These are phyloP conservation scores for Saxidomus purpurata DNA, from an alignment of 1,140 invertebrate genomes.

Conservation along the genomic window DNA sequence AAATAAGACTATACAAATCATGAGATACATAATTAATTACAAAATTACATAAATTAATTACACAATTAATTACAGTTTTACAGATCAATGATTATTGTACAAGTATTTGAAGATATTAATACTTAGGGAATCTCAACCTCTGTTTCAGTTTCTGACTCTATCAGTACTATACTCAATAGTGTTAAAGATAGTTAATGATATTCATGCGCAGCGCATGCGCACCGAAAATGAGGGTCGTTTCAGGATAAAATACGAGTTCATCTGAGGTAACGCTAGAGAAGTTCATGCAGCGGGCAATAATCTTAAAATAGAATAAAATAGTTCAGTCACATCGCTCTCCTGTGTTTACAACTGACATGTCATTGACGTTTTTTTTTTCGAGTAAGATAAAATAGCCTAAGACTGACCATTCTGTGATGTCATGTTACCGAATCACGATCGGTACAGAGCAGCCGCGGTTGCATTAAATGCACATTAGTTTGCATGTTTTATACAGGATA, in stretches of 20 bases:
- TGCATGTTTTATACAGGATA: background rate
- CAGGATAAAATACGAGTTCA: slow-evolving; percentile 57
- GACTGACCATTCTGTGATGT: slow-evolving; percentile 11
- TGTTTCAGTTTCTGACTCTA: too few species aligned
- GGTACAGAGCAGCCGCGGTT: background rate
- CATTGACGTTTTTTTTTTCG: slow-evolving; percentile 35
- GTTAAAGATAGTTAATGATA: too few species aligned
- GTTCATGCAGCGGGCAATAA: slow-evolving; percentile 54
- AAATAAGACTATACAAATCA: too few species aligned
- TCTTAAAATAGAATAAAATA: slow-evolving; percentile 49
- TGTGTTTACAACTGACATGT: slow-evolving; percentile 33
- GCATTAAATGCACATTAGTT: background rate
- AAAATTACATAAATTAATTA: too few species aligned
- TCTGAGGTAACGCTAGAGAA: slow-evolving; percentile 34
- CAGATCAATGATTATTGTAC: too few species aligned
- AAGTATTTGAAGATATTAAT: too few species aligned
- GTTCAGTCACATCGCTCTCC: slow-evolving; percentile 56
- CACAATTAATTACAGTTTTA: too few species aligned
- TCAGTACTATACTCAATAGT: too few species aligned
- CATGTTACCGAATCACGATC: background rate
- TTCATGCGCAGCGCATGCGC: slow-evolving; percentile 57
- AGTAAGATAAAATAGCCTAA: background rate
- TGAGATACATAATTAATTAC: too few species aligned
- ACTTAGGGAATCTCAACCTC: too few species aligned
- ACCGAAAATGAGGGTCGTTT: slow-evolving; percentile 20